Evolutionary conservation across 2,113 vertebrate genomes (phyloP), one percentile per base, ranked within the genome.

Genomic region (Vulpes vulpes): DNA sequence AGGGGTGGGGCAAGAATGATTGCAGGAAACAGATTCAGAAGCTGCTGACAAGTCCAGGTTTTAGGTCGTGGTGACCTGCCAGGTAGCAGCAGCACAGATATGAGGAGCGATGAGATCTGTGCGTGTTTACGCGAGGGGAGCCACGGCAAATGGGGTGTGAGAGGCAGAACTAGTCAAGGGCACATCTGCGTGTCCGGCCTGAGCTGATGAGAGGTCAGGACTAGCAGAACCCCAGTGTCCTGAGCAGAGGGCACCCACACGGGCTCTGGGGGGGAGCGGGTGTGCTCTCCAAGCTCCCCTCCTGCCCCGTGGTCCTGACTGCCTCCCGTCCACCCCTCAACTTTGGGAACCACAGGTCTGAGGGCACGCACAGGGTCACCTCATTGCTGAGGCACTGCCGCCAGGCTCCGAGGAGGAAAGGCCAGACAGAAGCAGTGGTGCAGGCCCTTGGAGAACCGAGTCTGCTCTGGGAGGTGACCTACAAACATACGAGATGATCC

Each of bases 391-490:
- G 32, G n/a, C 17, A 11, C 23, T 35, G 71, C n/a, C 4, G 15
- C 25, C 1, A 64, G 74, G 6, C 60, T 57, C 73, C 3, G 23
- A 55, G 30, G 16, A 19, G 27, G 9, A 78, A 49, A 25, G 27
- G 57, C 65, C 0, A 1, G 38, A 32, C 14, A 1, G 19, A 14
- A 51, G 30, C 43, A 38, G 38, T 59, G 20, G 12, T 1, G 38
- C 53, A 83, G 86, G 43, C 57, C 22, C 11, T 55, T 14, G 0
- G 32, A 71, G 60, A 38, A 76, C 60, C 7, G 2, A 35, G 38
- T 51, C 65, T 62, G 25, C 20, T 3, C 1, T 12, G 30, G 23
- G 19, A 32, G n/a, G 16, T 0, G 0, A 22, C 57, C 15, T 84
- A 51, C 0, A 25, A 25, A 73, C 25, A 12, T 30, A 7, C 4